Evolutionary conservation across 2,888 invertebrate genomes (phyloP).

Genomic region (Scotopteryx bipunctaria): DNA sequence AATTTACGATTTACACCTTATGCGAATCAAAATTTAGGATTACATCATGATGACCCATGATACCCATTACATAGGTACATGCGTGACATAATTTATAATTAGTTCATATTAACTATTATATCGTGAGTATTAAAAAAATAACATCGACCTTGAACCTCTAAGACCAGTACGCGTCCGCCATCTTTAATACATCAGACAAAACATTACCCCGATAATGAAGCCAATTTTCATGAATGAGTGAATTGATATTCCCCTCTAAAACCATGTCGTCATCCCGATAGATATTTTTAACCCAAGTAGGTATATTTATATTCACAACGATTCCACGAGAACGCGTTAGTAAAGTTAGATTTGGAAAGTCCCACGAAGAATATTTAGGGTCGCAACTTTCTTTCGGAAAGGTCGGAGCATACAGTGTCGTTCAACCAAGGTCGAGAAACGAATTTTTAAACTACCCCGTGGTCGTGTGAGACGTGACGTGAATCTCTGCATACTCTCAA

Average conservation of each 20-base stretch:
- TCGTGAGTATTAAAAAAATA: too few relatives aligned
- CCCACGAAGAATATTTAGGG: constrained; percentile 30
- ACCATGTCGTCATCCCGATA: neutral
- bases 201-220: neutral
- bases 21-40: too few relatives aligned
- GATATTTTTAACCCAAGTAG: neutral
- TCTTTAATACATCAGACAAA: too few relatives aligned
- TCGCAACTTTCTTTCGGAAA: constrained; percentile 25
- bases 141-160: too few relatives aligned
- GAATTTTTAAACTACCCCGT: constrained; percentile 63
- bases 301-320: constrained; percentile 11
- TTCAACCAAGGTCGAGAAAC: constrained; percentile 46
- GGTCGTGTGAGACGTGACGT: constrained; percentile 61
- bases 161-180: too few relatives aligned
- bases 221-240: neutral
- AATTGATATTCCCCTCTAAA: neutral
- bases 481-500: constrained; percentile 55
- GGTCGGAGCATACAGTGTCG: constrained; percentile 34
- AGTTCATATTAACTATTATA: too few relatives aligned
- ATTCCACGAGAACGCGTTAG: constrained; percentile 11
- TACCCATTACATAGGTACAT: too few relatives aligned
- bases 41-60: too few relatives aligned
- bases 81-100: too few relatives aligned
- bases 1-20: too few relatives aligned
- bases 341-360: constrained; percentile 23